Base-by-base conservation (phyloP, 2,113 vertebrate genomes). In the Daboia siamensis region DNA sequence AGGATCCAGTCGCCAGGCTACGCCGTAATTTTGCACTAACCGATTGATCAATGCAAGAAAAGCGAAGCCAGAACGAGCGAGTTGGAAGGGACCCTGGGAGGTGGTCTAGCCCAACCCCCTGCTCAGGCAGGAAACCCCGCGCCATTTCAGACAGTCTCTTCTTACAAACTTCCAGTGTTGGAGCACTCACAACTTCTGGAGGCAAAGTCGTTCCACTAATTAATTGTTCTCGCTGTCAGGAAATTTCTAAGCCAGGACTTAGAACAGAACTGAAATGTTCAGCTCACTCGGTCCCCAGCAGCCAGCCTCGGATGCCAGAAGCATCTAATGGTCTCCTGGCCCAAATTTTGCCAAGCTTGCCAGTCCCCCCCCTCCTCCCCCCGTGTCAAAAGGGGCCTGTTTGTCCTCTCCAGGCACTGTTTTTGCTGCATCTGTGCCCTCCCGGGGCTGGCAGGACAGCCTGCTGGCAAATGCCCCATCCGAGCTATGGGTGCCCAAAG, bases 141-240 rank as follows among this genome's bases (percentile, higher is more conserved):
- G 10, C 24, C 7, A 59, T 23, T 59, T 59, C 57, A 9, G 57
- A 59, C 23, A 59, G 8, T 51, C 48, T 51, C 48, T 51, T 51
- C 48, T 51, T 51, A 9, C 9, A 51, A 51, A 51, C 48, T 1
- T 51, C 48, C 1, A 51, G 48, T 51, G 48, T 51, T 51, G 48
- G 20, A 59, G 57, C 23, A 26, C 23, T 7, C 57, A 61, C 57
- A 3, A 26, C 24, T 61, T 61, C 24, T 61, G 8, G 57, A 26
- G 57, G 4, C 26, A 2, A 2, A 11, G 64, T 0, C 9, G 5
- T 0, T 15, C 29, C 64, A n/a, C 12, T n/a, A 4, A n/a, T 69
- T n/a, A n/a, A 69, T 69, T 15, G 64, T n/a, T 69, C 64, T 15
- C 5, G 15, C 29, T 69, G 29, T n/a, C 64, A n/a, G 64, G 29